phyloP scores from a whole-genome alignment of 2,113 vertebrate species.

The Pionites leucogaster region DNA sequence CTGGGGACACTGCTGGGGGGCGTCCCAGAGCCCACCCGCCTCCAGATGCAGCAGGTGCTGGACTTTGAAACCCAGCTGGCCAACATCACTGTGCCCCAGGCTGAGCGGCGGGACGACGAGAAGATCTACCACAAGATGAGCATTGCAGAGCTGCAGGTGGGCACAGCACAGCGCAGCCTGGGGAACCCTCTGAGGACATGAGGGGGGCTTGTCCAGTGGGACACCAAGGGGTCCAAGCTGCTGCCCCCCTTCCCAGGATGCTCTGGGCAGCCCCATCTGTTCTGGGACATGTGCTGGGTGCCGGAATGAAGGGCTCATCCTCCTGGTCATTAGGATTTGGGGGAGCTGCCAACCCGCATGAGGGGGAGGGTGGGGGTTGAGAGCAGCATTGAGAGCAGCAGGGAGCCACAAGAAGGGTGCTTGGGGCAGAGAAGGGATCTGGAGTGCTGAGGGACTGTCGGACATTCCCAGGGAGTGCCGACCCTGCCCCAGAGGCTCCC shows the following conservation, averaged over 20 bases:
- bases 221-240: rapidly evolving
- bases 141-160: constrained; percentile 90
- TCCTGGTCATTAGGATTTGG: neutral
- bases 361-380: neutral
- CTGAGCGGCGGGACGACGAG: constrained; percentile 92
- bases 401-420: neutral
- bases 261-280: rapidly evolving
- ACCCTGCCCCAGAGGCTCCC: neutral
- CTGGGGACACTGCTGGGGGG: constrained; percentile 90
- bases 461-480: neutral
- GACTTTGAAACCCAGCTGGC: constrained; percentile 90
- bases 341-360: neutral
- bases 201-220: neutral
- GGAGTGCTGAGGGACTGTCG: neutral
- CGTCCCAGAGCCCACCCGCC: constrained; percentile 65
- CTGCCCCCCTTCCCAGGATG: neutral
- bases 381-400: neutral
- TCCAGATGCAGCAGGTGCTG: constrained; percentile 92
- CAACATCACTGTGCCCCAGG: constrained; percentile 94
- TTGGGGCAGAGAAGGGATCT: neutral
- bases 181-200: neutral
- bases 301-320: neutral
- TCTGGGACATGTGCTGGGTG: neutral
- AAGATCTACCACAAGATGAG: constrained; percentile 97
- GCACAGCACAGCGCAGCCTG: rapidly evolving